Base-by-base conservation (phyloP, 2,797 vertebrate species). In the Hippoglossus hippoglossus region DNA sequence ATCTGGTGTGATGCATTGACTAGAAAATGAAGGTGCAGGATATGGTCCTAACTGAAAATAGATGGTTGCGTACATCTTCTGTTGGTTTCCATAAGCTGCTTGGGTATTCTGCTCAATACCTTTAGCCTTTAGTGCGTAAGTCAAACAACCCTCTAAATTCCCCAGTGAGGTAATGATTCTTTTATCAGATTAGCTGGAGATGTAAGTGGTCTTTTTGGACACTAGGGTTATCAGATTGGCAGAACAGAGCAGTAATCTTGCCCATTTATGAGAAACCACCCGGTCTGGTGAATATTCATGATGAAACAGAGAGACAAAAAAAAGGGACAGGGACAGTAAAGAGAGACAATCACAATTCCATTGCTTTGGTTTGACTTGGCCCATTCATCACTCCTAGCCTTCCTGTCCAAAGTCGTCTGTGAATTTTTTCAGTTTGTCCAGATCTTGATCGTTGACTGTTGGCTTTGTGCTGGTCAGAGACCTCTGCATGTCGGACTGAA, bases 401-500 rank as follows among this genome's bases (percentile, higher is more conserved):
- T 99, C 98, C 89, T 99, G 98, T 85, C 98, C 98, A 91, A 99
- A 99, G 84, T 99, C 98, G 72, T 99, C 96, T 90, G 98, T 99
- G 94, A 99, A 99, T 91, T 99, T 99, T 95, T 91, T 98, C 84
- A 99, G 92, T 89, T 99, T 99, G 54, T 94, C 92, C 92, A 99
- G 91, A 85, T 99, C 98, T 55, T 98, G 95, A 28, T 99, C 98
- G 49, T 99, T 99, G 82, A 99, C 98, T 21, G 98, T 99, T 73
- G 98, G 98, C 85, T 99, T 99, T 50, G 96, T 98, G 92, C 55
- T 96, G 44, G 91, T 3, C 44, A 91, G 89, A 0, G 98, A 99
- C 73, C 95, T 94, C 81, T 96, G 39, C 98, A 99, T 99, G 83
- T 99, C 98, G 0, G 85, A 0, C 98, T 99, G 93, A 57, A 87